Evolutionary conservation across 2,888 invertebrate genomes (phyloP), one percentile per base, ranked within the genome.

Genomic region (Gonocerus acuteangulatus): DNA sequence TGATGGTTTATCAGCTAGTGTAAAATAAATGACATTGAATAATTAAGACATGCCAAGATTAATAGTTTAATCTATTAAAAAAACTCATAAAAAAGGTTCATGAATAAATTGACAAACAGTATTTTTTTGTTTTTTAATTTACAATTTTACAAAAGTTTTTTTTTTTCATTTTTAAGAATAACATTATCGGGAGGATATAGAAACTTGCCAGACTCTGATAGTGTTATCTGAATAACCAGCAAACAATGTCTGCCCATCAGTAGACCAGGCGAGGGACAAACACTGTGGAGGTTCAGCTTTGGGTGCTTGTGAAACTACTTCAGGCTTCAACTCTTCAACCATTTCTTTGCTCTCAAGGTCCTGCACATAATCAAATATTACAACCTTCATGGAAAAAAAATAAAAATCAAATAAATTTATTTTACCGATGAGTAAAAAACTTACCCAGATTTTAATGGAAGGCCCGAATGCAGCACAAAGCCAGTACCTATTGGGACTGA

Each of bases 401-500:
- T 34, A 34, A 34, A 34, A 34, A 34, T 34, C 6, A 34, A 34
- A 34, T 34, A 34, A 34, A n/a, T n/a, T n/a, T n/a, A n/a, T n/a
- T n/a, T n/a, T n/a, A 45, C 7, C 13, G n/a, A 11, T 45, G 18
- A 45, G 9, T 27, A 9, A 27, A 27, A 27, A 27, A 27, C 78
- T 72, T 79, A 87, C 87, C 97, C 97, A 99, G 75, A 99, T 97
- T 79, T 95, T 96, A 75, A 99, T 96, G 70, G 89, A 89, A 67
- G 95, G 92, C 71, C 97, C 97, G 72, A 92, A 96, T 19, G 99
- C 99, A 73, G 96, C 99, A 76, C 99, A 99, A 68, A 99, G 83
- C 99, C 99, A 99, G 74, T 99, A 99, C 64, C 96, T 86, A 80
- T 99, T 99, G 66, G 99, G 99, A 67, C 95, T 95, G 87, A 99